These are phyloP conservation scores for Tetanocera ferruginea DNA, from an alignment of 2,888 invertebrate species.

Conservation along the genomic window DNA sequence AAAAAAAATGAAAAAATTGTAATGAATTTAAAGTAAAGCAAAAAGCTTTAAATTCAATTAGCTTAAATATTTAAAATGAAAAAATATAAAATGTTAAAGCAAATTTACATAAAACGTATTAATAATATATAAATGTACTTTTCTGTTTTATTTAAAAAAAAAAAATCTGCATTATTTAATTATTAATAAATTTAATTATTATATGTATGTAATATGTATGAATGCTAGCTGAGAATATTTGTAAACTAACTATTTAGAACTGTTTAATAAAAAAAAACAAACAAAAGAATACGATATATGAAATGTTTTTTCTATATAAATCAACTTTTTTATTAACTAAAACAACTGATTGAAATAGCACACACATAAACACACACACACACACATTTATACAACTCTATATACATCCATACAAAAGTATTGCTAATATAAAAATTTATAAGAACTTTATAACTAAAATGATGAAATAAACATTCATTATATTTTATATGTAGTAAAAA, in stretches of 20 bases:
- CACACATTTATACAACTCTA: no score
- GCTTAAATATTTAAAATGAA: not conserved
- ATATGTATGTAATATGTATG: no score
- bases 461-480: not conserved
- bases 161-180: not conserved
- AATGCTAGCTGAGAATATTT: no score
- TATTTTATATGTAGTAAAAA: not conserved
- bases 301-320: no score
- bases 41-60: not conserved
- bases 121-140: not conserved
- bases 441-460: not conserved
- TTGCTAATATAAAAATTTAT: no score
- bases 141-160: not conserved
- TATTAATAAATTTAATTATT: not conserved
- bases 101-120: not conserved
- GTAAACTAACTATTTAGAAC: no score
- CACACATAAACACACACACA: no score
- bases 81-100: conserved; percentile 6
- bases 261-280: no score
- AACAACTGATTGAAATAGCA: no score
- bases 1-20: not conserved
- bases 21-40: not conserved
- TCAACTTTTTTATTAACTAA: no score
- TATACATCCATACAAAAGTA: no score
- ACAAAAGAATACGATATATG: no score